Evolutionary conservation across 2,797 vertebrate genomes (phyloP).

Genomic region (Chaetophractus vellerosus): DNA sequence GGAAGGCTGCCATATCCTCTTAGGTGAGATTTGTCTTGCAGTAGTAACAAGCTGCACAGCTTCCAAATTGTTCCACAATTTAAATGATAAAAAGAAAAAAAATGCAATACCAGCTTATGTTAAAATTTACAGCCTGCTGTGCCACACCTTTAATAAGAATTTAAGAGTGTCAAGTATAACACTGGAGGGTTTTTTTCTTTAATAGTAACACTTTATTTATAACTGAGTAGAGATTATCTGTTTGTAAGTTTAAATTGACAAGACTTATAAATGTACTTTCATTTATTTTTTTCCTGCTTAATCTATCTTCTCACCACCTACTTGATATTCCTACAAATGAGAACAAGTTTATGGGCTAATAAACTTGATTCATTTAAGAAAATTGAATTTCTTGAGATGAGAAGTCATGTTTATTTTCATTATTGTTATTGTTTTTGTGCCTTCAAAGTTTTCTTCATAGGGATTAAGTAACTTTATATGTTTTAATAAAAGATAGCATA

Average conservation of each 20-base stretch:
- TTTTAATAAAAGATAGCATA: not conserved
- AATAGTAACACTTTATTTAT: not conserved
- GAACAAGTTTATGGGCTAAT: not conserved
- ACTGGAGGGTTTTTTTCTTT: not conserved
- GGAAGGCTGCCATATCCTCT: constrained; percentile 90
- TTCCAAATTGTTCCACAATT: constrained; percentile 77
- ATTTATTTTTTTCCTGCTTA: not conserved
- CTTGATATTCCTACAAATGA: not conserved
- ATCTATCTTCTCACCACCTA: not conserved
- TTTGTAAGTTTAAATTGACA: constrained; percentile 12
- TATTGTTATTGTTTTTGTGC: not conserved
- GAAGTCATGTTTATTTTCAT: not conserved
- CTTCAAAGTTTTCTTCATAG: not conserved
- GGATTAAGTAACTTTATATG: not conserved
- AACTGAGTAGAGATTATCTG: not conserved
- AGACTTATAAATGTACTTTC: not conserved
- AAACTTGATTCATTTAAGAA: not conserved
- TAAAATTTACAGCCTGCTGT: constrained; percentile 58
- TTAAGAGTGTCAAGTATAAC: not conserved
- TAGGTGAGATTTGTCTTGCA: constrained; percentile 87
- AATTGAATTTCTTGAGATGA: not conserved
- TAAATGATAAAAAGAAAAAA: constrained; percentile 56
- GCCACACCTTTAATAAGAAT: constrained; percentile 6
- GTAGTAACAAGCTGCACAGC: constrained; percentile 75
- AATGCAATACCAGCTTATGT: constrained; percentile 1